Evolutionary conservation across 1,140 invertebrate genomes (phyloP).

Genomic region (Panulirus ornatus): DNA sequence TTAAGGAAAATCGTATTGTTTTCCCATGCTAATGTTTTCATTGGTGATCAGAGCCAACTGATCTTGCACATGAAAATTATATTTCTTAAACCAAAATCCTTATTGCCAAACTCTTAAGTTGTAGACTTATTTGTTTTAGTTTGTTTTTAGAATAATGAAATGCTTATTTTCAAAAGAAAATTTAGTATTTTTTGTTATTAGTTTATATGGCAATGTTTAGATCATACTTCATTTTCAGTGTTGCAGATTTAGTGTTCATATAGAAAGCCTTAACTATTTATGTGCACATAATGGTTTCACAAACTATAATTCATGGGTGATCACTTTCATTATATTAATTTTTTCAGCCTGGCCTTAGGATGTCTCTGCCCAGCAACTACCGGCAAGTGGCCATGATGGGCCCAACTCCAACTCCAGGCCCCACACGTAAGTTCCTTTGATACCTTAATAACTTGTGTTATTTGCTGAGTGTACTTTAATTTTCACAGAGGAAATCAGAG

Average conservation of each 20-base stretch:
- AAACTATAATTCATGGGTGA: background rate
- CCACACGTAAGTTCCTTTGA: slow-evolving; percentile 54
- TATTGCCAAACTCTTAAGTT: background rate
- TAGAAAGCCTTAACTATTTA: background rate
- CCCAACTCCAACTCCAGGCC: slow-evolving; percentile 50
- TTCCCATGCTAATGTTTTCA: background rate
- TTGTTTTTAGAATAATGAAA: background rate
- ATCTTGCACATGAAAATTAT: background rate
- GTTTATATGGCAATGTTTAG: background rate
- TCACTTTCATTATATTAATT: background rate
- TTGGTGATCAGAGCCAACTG: background rate
- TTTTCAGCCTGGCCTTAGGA: slow-evolving; percentile 51
- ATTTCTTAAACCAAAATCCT: background rate
- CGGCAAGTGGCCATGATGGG: slow-evolving; percentile 70
- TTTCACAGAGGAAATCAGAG: too few species aligned
- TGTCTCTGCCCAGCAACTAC: slow-evolving; percentile 60
- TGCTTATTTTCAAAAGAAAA: background rate
- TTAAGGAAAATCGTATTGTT: too few species aligned
- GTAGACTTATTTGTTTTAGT: background rate
- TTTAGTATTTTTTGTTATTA: background rate
- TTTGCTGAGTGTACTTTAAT: background rate
- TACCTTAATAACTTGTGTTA: background rate
- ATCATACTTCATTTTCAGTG: background rate
- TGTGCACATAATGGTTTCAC: background rate
- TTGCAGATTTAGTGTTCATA: background rate